Base-by-base conservation (phyloP, 2,113 vertebrate species). In the Aplodontia rufa region DNA sequence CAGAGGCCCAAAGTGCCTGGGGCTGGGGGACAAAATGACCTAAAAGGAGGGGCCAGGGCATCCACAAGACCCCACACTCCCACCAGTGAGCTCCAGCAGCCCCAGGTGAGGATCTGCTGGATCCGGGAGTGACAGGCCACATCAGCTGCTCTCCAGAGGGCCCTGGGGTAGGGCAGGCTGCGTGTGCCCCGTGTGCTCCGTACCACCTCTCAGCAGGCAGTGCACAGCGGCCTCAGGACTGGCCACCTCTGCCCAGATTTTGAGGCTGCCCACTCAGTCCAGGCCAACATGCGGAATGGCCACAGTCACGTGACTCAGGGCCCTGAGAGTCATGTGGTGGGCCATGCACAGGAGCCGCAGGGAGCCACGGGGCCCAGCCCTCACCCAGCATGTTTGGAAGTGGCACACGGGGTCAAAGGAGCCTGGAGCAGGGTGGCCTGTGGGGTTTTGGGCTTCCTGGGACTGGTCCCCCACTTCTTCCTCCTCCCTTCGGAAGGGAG, bases 161-260 rank as follows among this genome's bases (percentile, higher is more conserved):
- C 40, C 1, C 13, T 4, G 19, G 5, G 0, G 3, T 49, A 35
- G 9, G 11, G n/a, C 16, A 3, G 30, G 47, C 28, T 24, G 35
- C 37, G 11, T 11, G 32, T 30, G 40, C 4, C 2, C 5, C 37
- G 11, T 11, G 32, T 30, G 40, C 4, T 3, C 5, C 10, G 11
- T 26, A 8, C 32, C 30, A 16, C 19, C 47, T 68, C 58, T 30
- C 69, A n/a, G 69, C 40, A 16, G 7, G 12, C 19, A 26, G 17
- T 16, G 16, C n/a, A 13, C 91, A 35, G 6, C 3, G 24, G 58
- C 35, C 30, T 22, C 6, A 13, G 28, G 8, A 13, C 66, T 20
- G 1, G 49, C 68, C 30, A 49, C 28, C 37, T 58, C 17, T 13
- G 5, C 53, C 53, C 45, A 1, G 32, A 74, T 19, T n/a, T 47